Conservation (phyloP, 2,888 invertebrate species). For the Vesta saturnalis region DNA sequence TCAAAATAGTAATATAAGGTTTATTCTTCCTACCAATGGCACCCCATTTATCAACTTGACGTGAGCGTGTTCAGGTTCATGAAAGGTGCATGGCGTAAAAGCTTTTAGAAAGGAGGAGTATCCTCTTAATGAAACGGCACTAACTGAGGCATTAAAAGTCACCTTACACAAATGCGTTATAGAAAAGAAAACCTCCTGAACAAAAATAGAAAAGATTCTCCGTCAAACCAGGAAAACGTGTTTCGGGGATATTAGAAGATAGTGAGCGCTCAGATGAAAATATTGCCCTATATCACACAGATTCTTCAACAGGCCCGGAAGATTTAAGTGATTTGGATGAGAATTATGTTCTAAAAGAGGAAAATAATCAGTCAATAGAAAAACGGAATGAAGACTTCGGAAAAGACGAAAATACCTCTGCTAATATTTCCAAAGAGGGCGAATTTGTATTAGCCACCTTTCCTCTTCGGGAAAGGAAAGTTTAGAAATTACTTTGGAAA, state of each 20-base stretch:
- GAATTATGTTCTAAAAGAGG: not conserved
- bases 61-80: not conserved
- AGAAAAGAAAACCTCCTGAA: not conserved
- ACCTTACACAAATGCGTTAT: not conserved
- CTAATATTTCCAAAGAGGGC: not conserved
- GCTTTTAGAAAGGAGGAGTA: not conserved
- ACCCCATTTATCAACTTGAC: not conserved
- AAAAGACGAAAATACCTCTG: not conserved
- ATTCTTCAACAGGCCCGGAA: not conserved
- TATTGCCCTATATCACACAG: not conserved
- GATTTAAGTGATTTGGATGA: not conserved
- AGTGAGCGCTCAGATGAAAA: not conserved
- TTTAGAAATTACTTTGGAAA: not conserved
- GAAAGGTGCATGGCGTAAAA: conserved; percentile 4
- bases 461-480: not conserved
- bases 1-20: not conserved
- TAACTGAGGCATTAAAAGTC: not conserved
- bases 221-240: not conserved
- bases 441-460: not conserved
- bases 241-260: not conserved
- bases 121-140: not conserved
- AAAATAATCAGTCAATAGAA: not conserved
- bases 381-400: too few relatives aligned
- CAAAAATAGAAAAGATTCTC: not conserved
- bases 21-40: not conserved